Percentiles rank a stretch among this genome's conserved stretches.
Evolutionary conservation across 2,113 vertebrate species (phyloP).

Genomic region (Otolemur garnettii): DNA sequence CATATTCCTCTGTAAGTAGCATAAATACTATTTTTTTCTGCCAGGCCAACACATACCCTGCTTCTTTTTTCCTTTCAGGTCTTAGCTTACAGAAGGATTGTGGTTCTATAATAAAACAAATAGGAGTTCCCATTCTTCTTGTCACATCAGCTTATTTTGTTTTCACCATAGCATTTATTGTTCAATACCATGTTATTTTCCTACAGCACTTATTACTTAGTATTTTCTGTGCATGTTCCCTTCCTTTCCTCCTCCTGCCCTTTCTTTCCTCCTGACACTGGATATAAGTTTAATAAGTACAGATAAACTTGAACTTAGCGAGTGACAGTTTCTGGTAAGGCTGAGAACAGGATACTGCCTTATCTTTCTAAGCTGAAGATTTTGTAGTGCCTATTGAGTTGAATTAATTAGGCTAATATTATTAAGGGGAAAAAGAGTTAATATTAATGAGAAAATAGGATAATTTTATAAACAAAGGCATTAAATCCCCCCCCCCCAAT

Average conservation of each 20-base stretch:
- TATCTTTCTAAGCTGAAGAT: not conserved
- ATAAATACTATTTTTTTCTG: not conserved
- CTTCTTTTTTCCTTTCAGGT: not conserved
- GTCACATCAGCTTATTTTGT: not conserved
- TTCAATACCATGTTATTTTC: not conserved
- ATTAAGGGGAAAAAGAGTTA: conserved; percentile 10
- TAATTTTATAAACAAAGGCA: not conserved
- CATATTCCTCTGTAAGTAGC: not conserved
- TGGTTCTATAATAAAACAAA: not conserved
- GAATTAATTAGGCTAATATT: conserved; percentile 9
- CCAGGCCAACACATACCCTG: not conserved
- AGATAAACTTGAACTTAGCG: not conserved
- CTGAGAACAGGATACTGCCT: not conserved
- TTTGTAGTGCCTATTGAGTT: not conserved
- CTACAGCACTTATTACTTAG: not conserved
- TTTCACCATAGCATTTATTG: not conserved
- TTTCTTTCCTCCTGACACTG: not conserved
- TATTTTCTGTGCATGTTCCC: not conserved
- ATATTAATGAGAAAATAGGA: not conserved
- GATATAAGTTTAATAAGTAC: not conserved
- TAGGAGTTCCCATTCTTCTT: not conserved
- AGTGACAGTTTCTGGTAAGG: not conserved
- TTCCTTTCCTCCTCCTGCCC: not conserved
- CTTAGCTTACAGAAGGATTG: not conserved
- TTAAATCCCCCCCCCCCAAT: not conserved